Percentiles rank a stretch among this genome's conserved stretches.
phyloP scores from a whole-genome alignment of 37 sponge, comb jelly and placozoan genomes.

The Haliclona indistincta region DNA sequence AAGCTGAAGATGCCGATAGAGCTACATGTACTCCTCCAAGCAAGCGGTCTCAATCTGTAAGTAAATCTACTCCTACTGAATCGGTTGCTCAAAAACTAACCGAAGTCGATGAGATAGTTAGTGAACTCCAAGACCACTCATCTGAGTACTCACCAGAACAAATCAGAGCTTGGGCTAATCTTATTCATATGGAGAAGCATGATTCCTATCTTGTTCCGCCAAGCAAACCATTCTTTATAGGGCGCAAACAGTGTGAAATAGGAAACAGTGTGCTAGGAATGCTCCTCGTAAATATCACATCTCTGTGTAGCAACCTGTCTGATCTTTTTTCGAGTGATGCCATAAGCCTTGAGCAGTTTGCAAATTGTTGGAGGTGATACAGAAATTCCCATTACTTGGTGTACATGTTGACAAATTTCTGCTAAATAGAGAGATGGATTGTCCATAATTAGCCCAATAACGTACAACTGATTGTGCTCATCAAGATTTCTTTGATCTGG shows the following conservation, averaged over 20 bases:
- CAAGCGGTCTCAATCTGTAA: too few relatives aligned
- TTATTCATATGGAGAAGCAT: constrained; percentile 12
- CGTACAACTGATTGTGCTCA: background rate
- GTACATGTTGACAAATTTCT: constrained; percentile 5
- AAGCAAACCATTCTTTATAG: constrained; percentile 10
- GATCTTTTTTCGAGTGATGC: constrained; percentile 16
- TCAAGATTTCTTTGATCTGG: background rate
- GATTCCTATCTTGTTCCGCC: background rate
- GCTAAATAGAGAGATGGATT: background rate
- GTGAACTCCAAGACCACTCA: constrained; percentile 1
- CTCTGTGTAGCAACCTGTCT: constrained; percentile 19
- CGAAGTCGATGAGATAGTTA: constrained; percentile 3
- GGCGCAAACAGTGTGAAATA: too few relatives aligned
- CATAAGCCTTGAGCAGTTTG: constrained; percentile 4
- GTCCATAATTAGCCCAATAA: background rate
- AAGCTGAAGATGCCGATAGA: too few relatives aligned
- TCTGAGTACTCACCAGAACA: background rate
- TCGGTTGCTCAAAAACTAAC: too few relatives aligned
- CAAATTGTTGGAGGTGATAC: constrained; percentile 8
- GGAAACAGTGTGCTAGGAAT: too few relatives aligned
- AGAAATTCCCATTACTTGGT: too few relatives aligned
- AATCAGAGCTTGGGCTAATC: background rate
- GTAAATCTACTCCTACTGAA: too few relatives aligned
- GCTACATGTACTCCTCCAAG: too few relatives aligned
- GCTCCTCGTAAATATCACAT: too few relatives aligned